Evolutionary conservation across 2,113 vertebrate species (phyloP), one percentile per base, ranked within the genome.

Genomic region (Phasianus colchicus): DNA sequence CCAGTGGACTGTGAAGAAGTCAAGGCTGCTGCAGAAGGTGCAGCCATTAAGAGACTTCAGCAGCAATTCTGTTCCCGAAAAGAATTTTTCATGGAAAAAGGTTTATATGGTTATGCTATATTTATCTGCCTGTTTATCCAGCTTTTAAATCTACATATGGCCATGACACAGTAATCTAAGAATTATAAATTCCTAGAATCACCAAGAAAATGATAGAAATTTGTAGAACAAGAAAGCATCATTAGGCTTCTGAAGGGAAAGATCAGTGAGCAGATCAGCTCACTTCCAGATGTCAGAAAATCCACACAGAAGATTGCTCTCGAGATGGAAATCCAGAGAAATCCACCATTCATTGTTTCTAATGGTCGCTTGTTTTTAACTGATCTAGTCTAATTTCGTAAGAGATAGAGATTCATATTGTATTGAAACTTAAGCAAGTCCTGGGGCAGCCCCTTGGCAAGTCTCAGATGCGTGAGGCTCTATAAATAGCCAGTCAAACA

Each of bases 401-500:
- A 85, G 8, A 17, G 2, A 48, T 19, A 80, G 7, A 19, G 2
- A 47, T 36, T 61, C 5, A 6, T 9, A n/a, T 1, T 21, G 11
- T 13, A 67, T 11, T 11, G 13, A 80, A 65, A 80, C 70, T 48
- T 10, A 65, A 57, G 43, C 61, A 71, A 38, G 42, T 58, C 29
- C 24, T 30, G 20, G 38, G n/a, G 21, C 55, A 30, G 4, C 80
- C 66, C 47, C 38, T 66, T 65, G n/a, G 58, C 43, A 63, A 47
- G 57, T 69, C 40, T 85, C 24, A 4, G 47, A 64, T 30, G 21
- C 3, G 0, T 79, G 69, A 96, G 65, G 50, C 43, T 94, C 93
- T 89, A 95, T 92, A 96, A 97, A 97, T 92, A 95, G 36, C 80
- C 21, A 47, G 40, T 69, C 69, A 65, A 58, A 82, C 63, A 96